These are phyloP conservation scores for Dioctria rufipes DNA, from an alignment of 2,888 invertebrate genomes.

Conservation along the genomic window DNA sequence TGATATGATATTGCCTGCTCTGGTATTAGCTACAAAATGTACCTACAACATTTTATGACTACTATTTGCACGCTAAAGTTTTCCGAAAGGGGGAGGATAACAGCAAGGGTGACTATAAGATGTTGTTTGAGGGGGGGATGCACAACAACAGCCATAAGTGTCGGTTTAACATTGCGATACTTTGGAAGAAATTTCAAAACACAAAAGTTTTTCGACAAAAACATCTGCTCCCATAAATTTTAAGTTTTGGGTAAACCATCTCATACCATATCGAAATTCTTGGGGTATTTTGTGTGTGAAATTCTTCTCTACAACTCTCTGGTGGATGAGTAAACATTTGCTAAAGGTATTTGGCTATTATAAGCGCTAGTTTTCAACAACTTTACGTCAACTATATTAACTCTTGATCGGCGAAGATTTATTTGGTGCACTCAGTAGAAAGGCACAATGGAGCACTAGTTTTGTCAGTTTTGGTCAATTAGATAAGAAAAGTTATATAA, in stretches of 20 bases:
- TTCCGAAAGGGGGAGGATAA: no score
- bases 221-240: slow-evolving; percentile 50
- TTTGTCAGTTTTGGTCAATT: neutral
- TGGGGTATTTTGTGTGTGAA: slow-evolving; percentile 16
- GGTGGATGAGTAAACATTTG: slow-evolving; percentile 17
- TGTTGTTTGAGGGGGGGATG: neutral
- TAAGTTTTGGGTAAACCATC: slow-evolving; percentile 11
- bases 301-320: neutral
- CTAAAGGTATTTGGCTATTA: neutral
- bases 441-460: no score
- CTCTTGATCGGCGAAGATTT: slow-evolving; percentile 23
- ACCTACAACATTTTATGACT: slow-evolving; percentile 23
- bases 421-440: neutral
- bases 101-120: no score
- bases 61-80: neutral
- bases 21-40: neutral
- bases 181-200: slow-evolving; percentile 33
- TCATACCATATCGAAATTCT: neutral
- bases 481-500: slow-evolving; percentile 2
- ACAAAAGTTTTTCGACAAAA: slow-evolving; percentile 32
- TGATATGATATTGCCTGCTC: no score
- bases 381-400: slow-evolving; percentile 31
- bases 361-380: slow-evolving; percentile 1
- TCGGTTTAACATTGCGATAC: slow-evolving; percentile 18
- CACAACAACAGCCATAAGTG: slow-evolving; percentile 19